Evolutionary conservation across 2,113 vertebrate genomes (phyloP).

Genomic region (Lasiurus cinereus): DNA sequence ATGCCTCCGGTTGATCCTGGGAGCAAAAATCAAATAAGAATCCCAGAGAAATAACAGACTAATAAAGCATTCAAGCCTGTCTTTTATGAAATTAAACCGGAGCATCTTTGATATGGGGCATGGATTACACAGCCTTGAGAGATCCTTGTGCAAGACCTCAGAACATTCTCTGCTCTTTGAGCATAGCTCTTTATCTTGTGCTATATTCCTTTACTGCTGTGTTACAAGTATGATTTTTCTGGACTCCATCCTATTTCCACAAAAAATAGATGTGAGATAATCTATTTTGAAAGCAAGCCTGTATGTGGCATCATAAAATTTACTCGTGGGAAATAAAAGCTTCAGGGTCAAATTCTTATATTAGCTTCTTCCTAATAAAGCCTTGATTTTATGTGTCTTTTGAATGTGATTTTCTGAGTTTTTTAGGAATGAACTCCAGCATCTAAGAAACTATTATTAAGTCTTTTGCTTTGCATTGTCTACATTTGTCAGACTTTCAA

Average conservation of each 20-base stretch:
- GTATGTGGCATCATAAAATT: background rate
- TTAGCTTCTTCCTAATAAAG: background rate
- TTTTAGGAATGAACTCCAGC: background rate
- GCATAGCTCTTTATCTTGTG: background rate
- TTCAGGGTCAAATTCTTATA: background rate
- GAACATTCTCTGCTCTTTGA: background rate
- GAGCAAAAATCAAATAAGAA: conserved; percentile 28
- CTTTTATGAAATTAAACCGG: conserved; percentile 3
- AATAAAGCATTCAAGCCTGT: background rate
- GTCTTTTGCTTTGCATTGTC: background rate
- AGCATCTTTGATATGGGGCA: no score
- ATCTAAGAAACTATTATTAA: background rate
- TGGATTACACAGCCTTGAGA: background rate
- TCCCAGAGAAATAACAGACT: conserved; percentile 1
- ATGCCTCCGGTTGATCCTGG: background rate
- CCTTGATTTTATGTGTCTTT: background rate
- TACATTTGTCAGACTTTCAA: conserved; percentile 15
- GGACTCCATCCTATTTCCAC: background rate
- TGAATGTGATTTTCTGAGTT: background rate
- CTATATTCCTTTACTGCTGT: background rate
- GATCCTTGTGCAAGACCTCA: background rate
- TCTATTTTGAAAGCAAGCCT: background rate
- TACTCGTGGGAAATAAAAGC: background rate
- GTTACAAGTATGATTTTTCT: background rate
- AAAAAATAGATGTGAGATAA: background rate